Evolutionary conservation across 2,113 vertebrate species (phyloP), one percentile per base, ranked within the genome.

Genomic region (Butastur rufipennis): DNA sequence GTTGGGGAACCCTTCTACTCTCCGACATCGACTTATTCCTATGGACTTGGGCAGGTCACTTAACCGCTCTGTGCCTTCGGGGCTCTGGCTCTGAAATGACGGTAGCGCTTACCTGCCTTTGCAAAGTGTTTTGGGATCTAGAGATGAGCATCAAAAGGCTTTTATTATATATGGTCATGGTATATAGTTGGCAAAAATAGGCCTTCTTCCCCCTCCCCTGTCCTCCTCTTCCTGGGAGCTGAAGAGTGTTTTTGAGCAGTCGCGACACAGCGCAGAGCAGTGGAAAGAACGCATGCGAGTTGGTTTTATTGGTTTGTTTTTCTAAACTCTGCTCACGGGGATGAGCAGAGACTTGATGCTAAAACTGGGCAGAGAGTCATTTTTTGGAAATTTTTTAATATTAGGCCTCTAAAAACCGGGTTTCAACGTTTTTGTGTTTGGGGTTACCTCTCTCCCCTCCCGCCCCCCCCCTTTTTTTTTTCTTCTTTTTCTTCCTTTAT

Each of bases 231-330:
- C 56, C 43, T 52, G 92, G 61, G 85, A 80, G 74, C 34, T 13
- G 17, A 66, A 2, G 17, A n/a, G 72, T 0, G 2, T 21, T 88
- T 84, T 34, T 74, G 50, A 89, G 52, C 65, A 65, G 68, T 26
- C 2, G 13, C 43, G 61, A 42, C 7, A 4, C 48, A 55, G 67
- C 3, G 11, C 61, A 80, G 68, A 66, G 77, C 23, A 45, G 63
- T 67, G 92, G 90, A 59, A 95, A 73, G 59, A 27, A 70, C 83
- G 10, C 18, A 26, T 25, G 63, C 3, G 4, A 36, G 26, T 21
- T 74, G 89, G 17, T 71, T 94, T 93, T 79, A 56, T 89, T 59
- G 65, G 65, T 85, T 97, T 91, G 86, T 90, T 96, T 96, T 94
- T 71, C 68, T 88, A 55, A 90, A 34, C 68, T 78, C 71, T 90